Percentiles rank a stretch among this genome's conserved stretches.
These are phyloP conservation scores for Chionoecetes opilio DNA, from an alignment of 1,140 invertebrate genomes.

Conservation along the genomic window DNA sequence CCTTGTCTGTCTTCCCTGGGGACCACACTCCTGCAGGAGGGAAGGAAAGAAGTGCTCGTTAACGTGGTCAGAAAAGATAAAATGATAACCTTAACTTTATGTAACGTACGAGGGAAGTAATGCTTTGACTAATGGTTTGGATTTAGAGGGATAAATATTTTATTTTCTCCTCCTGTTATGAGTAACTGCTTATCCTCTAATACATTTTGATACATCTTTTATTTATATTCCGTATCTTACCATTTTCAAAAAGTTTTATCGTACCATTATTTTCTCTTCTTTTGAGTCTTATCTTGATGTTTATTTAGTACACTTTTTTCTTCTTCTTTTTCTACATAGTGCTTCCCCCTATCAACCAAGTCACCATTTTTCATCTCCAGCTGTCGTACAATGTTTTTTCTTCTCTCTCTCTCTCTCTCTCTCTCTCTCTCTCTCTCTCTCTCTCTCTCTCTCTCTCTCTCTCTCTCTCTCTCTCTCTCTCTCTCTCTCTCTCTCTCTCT, in stretches of 20 bases:
- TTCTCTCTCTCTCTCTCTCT: no score
- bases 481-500: neutral
- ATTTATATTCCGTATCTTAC: no score
- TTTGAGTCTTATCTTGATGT: neutral
- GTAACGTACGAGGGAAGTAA: neutral
- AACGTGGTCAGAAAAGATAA: neutral
- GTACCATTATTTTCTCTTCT: neutral
- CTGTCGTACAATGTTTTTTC: neutral
- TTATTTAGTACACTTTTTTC: neutral
- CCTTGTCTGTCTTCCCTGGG: slow-evolving; percentile 65
- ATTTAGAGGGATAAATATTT: no score
- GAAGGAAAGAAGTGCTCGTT: slow-evolving; percentile 7
- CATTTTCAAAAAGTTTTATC: no score
- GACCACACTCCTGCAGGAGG: slow-evolving; percentile 78
- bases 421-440: neutral
- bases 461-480: neutral
- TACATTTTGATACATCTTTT: no score
- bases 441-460: no score
- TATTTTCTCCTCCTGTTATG: no score
- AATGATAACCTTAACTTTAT: neutral
- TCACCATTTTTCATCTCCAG: neutral
- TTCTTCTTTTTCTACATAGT: neutral
- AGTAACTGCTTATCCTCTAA: no score
- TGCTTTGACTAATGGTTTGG: no score
- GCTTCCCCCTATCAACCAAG: neutral